Conservation (phyloP, 2,113 vertebrate species). For the Synchiropus splendidus region DNA sequence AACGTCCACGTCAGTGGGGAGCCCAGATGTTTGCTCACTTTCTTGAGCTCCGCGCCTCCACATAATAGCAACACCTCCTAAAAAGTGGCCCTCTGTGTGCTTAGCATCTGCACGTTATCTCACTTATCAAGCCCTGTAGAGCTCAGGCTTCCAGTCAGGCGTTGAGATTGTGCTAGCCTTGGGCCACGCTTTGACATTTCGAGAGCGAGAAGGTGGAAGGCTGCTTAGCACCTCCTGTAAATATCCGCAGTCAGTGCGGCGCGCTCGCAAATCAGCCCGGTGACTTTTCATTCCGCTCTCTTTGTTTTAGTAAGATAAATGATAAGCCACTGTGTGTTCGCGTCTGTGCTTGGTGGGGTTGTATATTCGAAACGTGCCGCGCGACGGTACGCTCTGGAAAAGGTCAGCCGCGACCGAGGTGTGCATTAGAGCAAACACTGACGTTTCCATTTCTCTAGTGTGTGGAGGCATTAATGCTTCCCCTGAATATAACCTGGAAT, state of each 20-base stretch:
- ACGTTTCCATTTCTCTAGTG: conserved; percentile 39
- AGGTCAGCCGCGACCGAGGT: conserved; percentile 43
- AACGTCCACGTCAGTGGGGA: no score
- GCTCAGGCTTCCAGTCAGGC: conserved; percentile 53
- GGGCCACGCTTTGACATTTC: conserved; percentile 62
- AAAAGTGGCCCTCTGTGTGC: conserved; percentile 29
- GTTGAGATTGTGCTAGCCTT: conserved; percentile 31
- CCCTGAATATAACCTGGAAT: no score
- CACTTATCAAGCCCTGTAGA: conserved; percentile 38
- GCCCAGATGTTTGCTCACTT: no score
- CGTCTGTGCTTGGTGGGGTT: conserved; percentile 34
- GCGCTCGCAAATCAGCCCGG: conserved; percentile 25
- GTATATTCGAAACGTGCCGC: conserved; percentile 39
- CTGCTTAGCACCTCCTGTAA: conserved; percentile 54
- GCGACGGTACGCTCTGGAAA: conserved; percentile 45
- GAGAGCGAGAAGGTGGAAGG: conserved; percentile 43
- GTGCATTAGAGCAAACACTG: conserved; percentile 38
- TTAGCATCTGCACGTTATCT: conserved; percentile 44
- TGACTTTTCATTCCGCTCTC: conserved; percentile 26
- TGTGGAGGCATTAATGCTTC: no score
- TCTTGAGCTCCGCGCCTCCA: conserved; percentile 20
- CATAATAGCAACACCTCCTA: conserved; percentile 45
- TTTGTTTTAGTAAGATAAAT: conserved; percentile 66
- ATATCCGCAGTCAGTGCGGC: conserved; percentile 29
- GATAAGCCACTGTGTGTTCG: conserved; percentile 40